phyloP scores from a whole-genome alignment of 1,140 invertebrate genomes.

The Ruditapes philippinarum region DNA sequence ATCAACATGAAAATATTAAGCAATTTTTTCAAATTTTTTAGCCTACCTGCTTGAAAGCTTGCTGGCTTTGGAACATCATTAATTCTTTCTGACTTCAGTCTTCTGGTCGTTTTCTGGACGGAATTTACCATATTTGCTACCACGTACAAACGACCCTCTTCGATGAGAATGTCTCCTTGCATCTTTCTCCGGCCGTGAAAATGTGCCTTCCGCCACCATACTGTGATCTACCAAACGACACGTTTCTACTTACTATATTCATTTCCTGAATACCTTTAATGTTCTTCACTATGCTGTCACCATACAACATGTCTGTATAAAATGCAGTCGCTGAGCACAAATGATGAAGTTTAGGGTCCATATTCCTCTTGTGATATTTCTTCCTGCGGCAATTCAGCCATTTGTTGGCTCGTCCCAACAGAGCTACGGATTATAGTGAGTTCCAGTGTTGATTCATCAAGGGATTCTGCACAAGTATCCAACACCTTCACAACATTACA shows the following conservation, averaged over 20 bases:
- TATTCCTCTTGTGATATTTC: not conserved
- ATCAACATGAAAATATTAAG: constrained; percentile 45
- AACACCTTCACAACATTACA: not conserved
- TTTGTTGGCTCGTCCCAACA: constrained; percentile 18
- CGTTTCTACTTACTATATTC: constrained; percentile 12
- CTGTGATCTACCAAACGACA: not conserved
- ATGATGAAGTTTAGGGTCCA: constrained; percentile 14
- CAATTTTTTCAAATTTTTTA: not conserved
- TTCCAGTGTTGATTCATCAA: not conserved
- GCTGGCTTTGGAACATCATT: not conserved
- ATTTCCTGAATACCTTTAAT: constrained; percentile 21
- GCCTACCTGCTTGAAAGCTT: constrained; percentile 12
- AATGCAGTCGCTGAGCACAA: not conserved
- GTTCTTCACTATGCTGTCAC: not conserved
- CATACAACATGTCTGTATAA: not conserved
- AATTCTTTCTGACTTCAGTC: not conserved
- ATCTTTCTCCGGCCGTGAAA: not conserved
- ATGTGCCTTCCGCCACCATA: not conserved
- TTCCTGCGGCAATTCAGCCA: constrained; percentile 28
- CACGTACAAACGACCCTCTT: not conserved
- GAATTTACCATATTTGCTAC: not conserved
- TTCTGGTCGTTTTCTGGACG: not conserved
- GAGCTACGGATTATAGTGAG: not conserved
- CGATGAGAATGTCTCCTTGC: not conserved
- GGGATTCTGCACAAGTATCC: not conserved